These are phyloP conservation scores for Sphenodon punctatus DNA, from an alignment of 2,797 vertebrate species.

Conservation along the genomic window DNA sequence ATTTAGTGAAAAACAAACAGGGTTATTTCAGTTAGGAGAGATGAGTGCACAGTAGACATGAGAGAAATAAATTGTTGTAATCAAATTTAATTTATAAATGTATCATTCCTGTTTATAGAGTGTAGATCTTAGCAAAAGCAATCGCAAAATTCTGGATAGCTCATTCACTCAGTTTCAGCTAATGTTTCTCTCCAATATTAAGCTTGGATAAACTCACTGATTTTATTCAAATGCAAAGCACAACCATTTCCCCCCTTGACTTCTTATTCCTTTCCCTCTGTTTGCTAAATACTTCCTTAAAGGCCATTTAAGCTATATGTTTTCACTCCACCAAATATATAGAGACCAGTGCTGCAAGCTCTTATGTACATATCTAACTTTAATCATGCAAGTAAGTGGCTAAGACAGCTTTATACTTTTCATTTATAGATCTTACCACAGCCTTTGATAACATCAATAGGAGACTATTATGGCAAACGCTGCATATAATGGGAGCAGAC, in stretches of 20 bases:
- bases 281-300: neutral
- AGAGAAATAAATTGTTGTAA: neutral
- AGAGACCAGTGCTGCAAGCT: too few relatives aligned
- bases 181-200: constrained; percentile 7
- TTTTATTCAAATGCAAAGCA: neutral
- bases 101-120: neutral
- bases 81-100: constrained; percentile 6
- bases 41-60: neutral
- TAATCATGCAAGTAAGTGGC: too few relatives aligned
- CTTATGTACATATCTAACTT: too few relatives aligned
- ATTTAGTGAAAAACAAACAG: too few relatives aligned
- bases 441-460: too few relatives aligned
- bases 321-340: neutral
- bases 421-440: too few relatives aligned
- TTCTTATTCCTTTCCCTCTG: constrained; percentile 18
- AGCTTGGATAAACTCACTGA: neutral
- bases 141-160: constrained; percentile 22
- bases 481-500: too few relatives aligned
- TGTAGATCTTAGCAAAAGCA: neutral
- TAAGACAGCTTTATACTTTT: too few relatives aligned
- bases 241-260: constrained; percentile 25
- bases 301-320: neutral
- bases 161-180: neutral
- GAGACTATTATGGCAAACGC: too few relatives aligned
- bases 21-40: neutral